phyloP scores from a whole-genome alignment of 2,797 vertebrate species.

The Zenarchopterus dispar region DNA sequence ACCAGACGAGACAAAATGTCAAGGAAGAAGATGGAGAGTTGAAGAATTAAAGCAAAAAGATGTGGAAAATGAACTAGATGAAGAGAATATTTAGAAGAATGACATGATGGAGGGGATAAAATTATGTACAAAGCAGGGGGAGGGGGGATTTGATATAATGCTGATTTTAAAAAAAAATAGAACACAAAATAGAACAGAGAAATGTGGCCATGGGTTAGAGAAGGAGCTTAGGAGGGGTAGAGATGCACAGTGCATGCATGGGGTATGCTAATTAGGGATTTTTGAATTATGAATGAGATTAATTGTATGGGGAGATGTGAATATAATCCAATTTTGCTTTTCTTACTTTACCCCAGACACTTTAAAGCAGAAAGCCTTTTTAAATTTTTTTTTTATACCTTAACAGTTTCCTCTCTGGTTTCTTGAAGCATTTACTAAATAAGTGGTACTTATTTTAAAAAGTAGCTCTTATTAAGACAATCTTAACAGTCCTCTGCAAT shows the following conservation, averaged over 20 bases:
- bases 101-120: slow-evolving; percentile 46
- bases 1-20: slow-evolving; percentile 46
- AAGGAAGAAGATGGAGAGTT: slow-evolving; percentile 62
- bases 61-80: slow-evolving; percentile 57
- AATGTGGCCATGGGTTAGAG: slow-evolving; percentile 37
- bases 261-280: slow-evolving; percentile 72
- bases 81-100: slow-evolving; percentile 55
- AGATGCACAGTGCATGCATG: slow-evolving; percentile 48
- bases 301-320: slow-evolving; percentile 66
- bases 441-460: slow-evolving; percentile 35
- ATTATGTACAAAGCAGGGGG: slow-evolving; percentile 28
- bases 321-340: slow-evolving; percentile 53
- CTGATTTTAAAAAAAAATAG: not conserved
- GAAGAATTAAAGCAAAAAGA: slow-evolving; percentile 64
- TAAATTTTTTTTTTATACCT: slow-evolving; percentile 9
- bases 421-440: slow-evolving; percentile 51
- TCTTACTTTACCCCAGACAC: slow-evolving; percentile 45
- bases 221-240: slow-evolving; percentile 24
- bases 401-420: slow-evolving; percentile 17
- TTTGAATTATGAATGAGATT: slow-evolving; percentile 82
- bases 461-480: too few species aligned
- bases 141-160: slow-evolving; percentile 26
- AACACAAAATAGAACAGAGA: slow-evolving; percentile 44
- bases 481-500: slow-evolving; percentile 29
- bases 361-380: slow-evolving; percentile 63